phyloP scores from a whole-genome alignment of 2,113 vertebrate genomes.

The Ageneiosus marmoratus region DNA sequence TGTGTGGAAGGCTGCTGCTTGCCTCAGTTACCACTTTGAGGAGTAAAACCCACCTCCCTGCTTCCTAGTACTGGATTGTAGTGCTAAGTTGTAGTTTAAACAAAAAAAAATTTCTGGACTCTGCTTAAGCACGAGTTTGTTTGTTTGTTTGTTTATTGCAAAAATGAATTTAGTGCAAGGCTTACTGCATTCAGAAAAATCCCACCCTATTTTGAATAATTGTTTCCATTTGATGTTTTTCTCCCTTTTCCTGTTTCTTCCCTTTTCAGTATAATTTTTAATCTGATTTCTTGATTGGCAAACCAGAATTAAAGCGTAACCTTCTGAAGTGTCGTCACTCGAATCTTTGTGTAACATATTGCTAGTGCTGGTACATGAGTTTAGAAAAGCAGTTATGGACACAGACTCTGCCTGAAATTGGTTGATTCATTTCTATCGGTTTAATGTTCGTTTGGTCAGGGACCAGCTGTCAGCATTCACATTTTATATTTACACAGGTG shows the following conservation, averaged over 20 bases:
- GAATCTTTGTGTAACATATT: slow-evolving; percentile 6
- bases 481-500: background rate
- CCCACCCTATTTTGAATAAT: slow-evolving; percentile 1
- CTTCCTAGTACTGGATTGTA: slow-evolving; percentile 67
- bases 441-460: background rate
- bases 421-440: background rate
- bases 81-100: slow-evolving; percentile 79
- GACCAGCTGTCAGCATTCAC: background rate
- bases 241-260: slow-evolving; percentile 17
- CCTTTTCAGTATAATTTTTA: slow-evolving; percentile 45
- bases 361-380: background rate
- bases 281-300: slow-evolving; percentile 56
- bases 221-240: slow-evolving; percentile 52
- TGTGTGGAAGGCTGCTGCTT: slow-evolving; percentile 68
- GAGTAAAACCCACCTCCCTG: slow-evolving; percentile 50
- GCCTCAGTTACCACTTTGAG: slow-evolving; percentile 72
- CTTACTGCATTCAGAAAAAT: slow-evolving; percentile 3
- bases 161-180: slow-evolving; percentile 9
- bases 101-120: slow-evolving; percentile 12
- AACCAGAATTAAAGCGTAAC: slow-evolving; percentile 59
- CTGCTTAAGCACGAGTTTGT: background rate
- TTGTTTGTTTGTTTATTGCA: slow-evolving; percentile 3
- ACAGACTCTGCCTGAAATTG: background rate
- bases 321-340: slow-evolving; percentile 52
- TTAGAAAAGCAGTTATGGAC: background rate